Conservation (phyloP, 2,797 vertebrate species). For the Rhabdomys pumilio region DNA sequence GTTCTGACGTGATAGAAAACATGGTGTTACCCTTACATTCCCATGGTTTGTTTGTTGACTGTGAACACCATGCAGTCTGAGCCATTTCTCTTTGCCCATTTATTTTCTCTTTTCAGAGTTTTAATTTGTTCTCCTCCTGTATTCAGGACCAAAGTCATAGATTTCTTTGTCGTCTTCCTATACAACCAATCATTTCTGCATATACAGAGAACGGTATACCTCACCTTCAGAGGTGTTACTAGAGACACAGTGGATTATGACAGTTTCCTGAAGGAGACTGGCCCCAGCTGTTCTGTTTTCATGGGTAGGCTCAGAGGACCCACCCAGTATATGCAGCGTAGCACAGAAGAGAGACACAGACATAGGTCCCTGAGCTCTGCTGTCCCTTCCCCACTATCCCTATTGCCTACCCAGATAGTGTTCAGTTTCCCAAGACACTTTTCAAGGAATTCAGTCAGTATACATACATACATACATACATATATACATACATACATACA, state of each 20-base stretch:
- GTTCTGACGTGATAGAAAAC: background rate
- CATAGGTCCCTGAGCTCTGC: background rate
- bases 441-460: constrained; percentile 21
- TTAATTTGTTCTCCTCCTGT: background rate
- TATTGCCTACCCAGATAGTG: background rate
- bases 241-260: background rate
- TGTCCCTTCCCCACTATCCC: background rate
- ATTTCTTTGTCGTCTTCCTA: constrained; percentile 10
- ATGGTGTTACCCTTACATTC: background rate
- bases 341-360: background rate
- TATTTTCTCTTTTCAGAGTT: background rate
- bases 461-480: background rate
- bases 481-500: background rate
- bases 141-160: constrained; percentile 14
- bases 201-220: background rate
- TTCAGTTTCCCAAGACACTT: background rate
- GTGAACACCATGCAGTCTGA: background rate
- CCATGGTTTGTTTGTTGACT: constrained; percentile 1
- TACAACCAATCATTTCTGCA: background rate
- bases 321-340: background rate
- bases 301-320: background rate
- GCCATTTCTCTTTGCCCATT: background rate
- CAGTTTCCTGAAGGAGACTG: background rate
- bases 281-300: background rate
- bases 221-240: constrained; percentile 1